These are phyloP conservation scores for Cryptotermes secundus DNA, from an alignment of 1,140 invertebrate species.

Conservation along the genomic window DNA sequence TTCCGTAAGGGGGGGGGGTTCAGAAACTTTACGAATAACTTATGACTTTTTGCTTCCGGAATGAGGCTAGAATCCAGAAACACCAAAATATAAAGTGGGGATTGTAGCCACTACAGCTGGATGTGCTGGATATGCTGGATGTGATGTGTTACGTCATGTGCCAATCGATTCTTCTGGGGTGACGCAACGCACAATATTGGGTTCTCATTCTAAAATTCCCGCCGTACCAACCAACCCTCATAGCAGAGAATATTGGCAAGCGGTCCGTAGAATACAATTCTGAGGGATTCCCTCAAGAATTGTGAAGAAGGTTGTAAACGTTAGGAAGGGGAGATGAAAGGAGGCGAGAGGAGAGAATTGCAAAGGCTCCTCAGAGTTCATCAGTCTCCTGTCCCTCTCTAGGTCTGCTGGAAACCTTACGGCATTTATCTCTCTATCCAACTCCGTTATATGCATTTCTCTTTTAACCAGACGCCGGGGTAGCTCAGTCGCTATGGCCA, in stretches of 20 bases:
- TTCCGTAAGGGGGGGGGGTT: too few relatives aligned
- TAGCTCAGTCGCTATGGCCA: too few relatives aligned
- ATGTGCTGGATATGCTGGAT: too few relatives aligned
- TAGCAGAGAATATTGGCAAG: not conserved
- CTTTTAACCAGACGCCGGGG: too few relatives aligned
- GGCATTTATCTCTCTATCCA: not conserved
- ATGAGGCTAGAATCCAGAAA: too few relatives aligned
- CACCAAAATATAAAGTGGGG: too few relatives aligned
- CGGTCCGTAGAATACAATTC: not conserved
- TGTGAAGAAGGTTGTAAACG: conserved; percentile 7
- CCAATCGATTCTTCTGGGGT: not conserved
- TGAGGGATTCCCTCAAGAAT: not conserved
- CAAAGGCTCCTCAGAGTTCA: not conserved
- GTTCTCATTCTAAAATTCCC: conserved; percentile 8
- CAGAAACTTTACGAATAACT: too few relatives aligned
- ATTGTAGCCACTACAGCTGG: too few relatives aligned
- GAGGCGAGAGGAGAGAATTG: not conserved
- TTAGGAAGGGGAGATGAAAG: not conserved
- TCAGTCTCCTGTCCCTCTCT: not conserved
- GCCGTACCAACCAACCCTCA: not conserved
- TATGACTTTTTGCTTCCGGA: too few relatives aligned
- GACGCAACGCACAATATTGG: not conserved
- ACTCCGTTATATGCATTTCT: too few relatives aligned
- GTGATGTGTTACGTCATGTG: too few relatives aligned
- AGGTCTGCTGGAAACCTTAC: not conserved